Conservation (phyloP, 2,888 invertebrate genomes). For the Lasioglossum morio region DNA sequence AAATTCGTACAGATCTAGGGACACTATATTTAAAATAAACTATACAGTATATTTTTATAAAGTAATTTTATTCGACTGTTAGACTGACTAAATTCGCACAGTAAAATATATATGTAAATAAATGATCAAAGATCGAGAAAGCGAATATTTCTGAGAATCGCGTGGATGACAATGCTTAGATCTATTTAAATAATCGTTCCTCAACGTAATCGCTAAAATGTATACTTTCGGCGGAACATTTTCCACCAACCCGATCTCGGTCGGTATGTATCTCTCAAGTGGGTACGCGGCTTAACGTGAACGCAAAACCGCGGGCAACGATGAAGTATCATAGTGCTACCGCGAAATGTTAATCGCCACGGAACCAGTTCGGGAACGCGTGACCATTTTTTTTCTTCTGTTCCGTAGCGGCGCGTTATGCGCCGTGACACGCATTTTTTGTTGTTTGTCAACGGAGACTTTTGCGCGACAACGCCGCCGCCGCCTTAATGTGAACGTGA, state of each 20-base stretch:
- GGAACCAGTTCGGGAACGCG: conserved; percentile 28
- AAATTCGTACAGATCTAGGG: neutral
- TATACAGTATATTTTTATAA: neutral
- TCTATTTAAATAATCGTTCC: neutral
- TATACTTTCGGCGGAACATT: neutral
- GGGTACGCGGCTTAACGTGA: conserved; percentile 13
- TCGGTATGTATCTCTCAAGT: neutral
- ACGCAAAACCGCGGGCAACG: neutral
- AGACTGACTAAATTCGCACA: neutral
- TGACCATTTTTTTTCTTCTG: neutral
- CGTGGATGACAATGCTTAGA: neutral
- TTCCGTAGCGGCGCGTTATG: neutral
- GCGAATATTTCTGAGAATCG: neutral
- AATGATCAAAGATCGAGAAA: neutral
- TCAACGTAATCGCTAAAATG: neutral
- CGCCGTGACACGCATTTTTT: conserved; percentile 5
- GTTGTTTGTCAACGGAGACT: conserved; percentile 2
- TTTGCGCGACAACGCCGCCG: neutral
- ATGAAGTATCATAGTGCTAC: neutral
- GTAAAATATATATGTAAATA: too few relatives aligned
- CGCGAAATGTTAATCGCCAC: conserved; percentile 16
- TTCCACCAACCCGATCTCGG: neutral
- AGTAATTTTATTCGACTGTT: neutral
- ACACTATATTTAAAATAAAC: neutral
- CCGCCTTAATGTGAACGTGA: neutral